A percentile compares a stretch with the other conserved stretches of the same genome.
phyloP scores from a whole-genome alignment of 2,113 vertebrate genomes.

The Oenanthe oenanthe region DNA sequence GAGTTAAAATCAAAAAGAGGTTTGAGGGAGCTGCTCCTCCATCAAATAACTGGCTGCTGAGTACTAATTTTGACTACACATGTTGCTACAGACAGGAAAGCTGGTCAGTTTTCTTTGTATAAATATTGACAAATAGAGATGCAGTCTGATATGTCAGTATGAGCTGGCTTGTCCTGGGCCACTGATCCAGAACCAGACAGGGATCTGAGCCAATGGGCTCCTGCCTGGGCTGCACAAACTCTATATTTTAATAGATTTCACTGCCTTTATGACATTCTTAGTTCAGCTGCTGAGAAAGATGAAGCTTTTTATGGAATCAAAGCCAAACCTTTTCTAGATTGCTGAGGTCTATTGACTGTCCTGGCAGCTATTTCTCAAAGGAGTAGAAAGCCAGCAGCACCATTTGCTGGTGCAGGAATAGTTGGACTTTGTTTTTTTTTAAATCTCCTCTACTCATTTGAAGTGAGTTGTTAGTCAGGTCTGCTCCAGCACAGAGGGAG shows the following conservation, averaged over 20 bases:
- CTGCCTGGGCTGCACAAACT: too few species aligned
- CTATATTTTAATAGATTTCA: neutral
- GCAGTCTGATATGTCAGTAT: neutral
- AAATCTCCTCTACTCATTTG: neutral
- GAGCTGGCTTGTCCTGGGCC: too few species aligned
- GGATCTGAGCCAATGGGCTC: too few species aligned
- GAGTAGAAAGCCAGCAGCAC: neutral
- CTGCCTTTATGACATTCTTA: neutral
- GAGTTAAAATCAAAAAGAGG: neutral
- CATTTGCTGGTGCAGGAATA: neutral
- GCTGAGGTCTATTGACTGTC: neutral
- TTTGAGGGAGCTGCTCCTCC: neutral
- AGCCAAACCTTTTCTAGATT: neutral
- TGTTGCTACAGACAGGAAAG: neutral
- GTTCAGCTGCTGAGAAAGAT: neutral
- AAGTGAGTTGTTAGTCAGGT: neutral
- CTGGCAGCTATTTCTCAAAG: neutral
- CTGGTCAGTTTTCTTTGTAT: neutral
- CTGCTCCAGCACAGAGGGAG: neutral
- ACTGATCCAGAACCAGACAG: too few species aligned
- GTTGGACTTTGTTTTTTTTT: neutral
- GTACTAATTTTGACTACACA: neutral
- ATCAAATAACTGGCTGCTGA: neutral
- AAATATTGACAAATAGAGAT: neutral
- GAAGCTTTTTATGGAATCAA: neutral